Percentiles rank a stretch among this genome's conserved stretches.
Conservation (phyloP, 2,113 vertebrate genomes). For the Potamarius usumacintae region DNA sequence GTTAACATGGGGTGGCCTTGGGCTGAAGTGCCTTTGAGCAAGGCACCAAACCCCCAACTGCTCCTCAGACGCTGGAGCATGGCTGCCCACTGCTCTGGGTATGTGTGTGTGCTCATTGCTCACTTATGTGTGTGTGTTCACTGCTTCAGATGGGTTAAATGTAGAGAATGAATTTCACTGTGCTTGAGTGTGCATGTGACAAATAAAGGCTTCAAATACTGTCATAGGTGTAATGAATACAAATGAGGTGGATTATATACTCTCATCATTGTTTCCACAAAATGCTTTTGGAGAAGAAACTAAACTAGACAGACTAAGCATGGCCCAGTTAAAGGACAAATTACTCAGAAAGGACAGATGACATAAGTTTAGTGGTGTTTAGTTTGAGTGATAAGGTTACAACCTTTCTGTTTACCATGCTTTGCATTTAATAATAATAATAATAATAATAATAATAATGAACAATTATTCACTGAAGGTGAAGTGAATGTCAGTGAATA, state of each 20-base stretch:
- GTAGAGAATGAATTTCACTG: too few species aligned
- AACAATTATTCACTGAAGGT: neutral
- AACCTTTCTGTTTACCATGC: neutral
- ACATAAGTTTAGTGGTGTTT: neutral
- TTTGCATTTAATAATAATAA: neutral
- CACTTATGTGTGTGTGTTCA: too few species aligned
- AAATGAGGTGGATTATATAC: neutral
- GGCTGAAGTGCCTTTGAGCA: too few species aligned
- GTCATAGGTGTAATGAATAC: neutral
- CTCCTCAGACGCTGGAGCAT: too few species aligned
- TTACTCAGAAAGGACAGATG: neutral
- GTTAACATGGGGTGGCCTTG: too few species aligned
- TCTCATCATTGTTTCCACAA: neutral
- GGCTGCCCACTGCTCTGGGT: too few species aligned
- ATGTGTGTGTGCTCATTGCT: too few species aligned
- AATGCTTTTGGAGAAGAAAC: neutral
- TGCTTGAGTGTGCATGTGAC: too few species aligned
- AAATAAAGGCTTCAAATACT: neutral
- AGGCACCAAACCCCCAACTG: too few species aligned
- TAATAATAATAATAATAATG: neutral
- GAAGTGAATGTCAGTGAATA: neutral
- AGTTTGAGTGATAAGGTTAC: neutral
- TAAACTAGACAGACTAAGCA: neutral
- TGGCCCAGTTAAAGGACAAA: neutral
- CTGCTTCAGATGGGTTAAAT: too few species aligned